Evolutionary conservation across 2,113 vertebrate species (phyloP), one percentile per base, ranked within the genome.

Genomic region (Electrona antarctica): DNA sequence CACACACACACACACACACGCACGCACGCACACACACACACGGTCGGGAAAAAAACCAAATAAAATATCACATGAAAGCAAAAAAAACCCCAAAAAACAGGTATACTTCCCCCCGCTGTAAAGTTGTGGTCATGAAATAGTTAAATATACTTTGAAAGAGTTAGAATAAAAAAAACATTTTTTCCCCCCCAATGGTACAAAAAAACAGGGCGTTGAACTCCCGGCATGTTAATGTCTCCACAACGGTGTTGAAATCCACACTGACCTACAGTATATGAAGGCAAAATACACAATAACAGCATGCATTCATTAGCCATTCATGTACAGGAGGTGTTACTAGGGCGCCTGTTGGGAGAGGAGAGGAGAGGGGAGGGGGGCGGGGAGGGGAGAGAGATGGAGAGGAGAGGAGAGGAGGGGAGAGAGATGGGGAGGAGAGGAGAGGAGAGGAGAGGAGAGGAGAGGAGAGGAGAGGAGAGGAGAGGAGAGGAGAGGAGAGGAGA

Each of bases 1-100:
- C n/a, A n/a, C 33, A 6, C 50, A 14, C 14, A n/a, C 63, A 15
- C 67, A 33, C 50, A 60, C 67, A 60, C 74, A 58, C 65, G 6
- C n/a, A 15, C 6, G 15, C n/a, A n/a, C n/a, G n/a, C n/a, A n/a
- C n/a, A n/a, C 29, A 33, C 29, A 33, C 29, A 15, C 67, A 33
- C 51, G 54, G 21, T 21, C 21, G 21, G 21, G 21, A 2, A 41
- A 6, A 46, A 12, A 47, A 7, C 4, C 52, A n/a, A 11, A 47
- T 47, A 41, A 11, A 33, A 2, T 8, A 14, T 21, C 10, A 46
- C 28, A 41, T 12, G 59, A 29, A 50, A 3, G 13, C 49, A 10
- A 7, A 63, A 12, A 63, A 14, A 48, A 1, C 21, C n/a, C n/a
- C n/a, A n/a, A n/a, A 47, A 49, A 49, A 15, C 8, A 48, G 14